These are phyloP conservation scores for Pseudorhombus dupliciocellatus DNA, from an alignment of 2,113 vertebrate species.

Conservation along the genomic window DNA sequence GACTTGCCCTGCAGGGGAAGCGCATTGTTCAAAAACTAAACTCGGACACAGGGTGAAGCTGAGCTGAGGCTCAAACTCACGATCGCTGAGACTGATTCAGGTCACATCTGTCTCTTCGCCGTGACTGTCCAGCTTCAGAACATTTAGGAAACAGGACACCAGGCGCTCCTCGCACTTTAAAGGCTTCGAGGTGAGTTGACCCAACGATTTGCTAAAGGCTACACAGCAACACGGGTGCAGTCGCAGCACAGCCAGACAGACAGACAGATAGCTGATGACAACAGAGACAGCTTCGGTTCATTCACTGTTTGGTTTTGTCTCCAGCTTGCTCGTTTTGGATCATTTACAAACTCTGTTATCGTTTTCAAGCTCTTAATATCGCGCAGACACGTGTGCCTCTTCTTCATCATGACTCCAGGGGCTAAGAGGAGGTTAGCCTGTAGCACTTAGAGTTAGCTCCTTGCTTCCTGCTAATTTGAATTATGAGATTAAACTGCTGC, in stretches of 20 bases:
- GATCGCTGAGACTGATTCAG: neutral
- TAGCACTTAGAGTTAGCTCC: no score
- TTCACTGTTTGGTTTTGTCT: neutral
- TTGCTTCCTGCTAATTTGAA: neutral
- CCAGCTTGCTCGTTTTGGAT: no score
- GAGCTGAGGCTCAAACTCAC: neutral
- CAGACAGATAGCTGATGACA: no score
- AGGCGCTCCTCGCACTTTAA: neutral
- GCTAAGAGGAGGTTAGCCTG: no score
- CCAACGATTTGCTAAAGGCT: neutral
- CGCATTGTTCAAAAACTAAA: conserved; percentile 78
- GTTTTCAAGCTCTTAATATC: neutral
- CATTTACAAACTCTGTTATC: neutral
- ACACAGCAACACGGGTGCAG: neutral
- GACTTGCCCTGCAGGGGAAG: conserved; percentile 14
- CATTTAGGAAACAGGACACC: neutral
- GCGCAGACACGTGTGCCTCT: neutral
- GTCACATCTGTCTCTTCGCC: fast-evolving
- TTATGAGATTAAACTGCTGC: neutral
- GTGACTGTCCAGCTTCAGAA: neutral
- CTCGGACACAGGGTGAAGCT: neutral
- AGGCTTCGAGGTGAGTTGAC: conserved; percentile 35
- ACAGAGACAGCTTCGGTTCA: neutral
- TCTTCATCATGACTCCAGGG: no score
- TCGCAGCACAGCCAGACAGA: no score